Evolutionary conservation across 2,797 vertebrate species (phyloP).

Genomic region (Leontopithecus rosalia): DNA sequence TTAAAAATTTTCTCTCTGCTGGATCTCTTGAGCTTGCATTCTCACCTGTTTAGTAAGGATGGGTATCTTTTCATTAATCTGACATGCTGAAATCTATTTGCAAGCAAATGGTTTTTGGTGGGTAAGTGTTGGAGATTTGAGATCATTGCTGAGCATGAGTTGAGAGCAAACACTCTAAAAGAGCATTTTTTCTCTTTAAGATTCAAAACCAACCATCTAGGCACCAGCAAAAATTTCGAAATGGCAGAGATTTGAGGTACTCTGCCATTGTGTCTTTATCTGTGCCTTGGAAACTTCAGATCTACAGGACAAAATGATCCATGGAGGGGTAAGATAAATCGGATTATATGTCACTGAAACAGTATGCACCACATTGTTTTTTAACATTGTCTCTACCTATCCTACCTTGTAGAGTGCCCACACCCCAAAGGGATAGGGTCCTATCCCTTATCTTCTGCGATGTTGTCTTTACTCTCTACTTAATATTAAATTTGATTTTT

Average conservation of each 20-base stretch:
- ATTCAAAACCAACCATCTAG: background rate
- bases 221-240: background rate
- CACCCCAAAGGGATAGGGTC: background rate
- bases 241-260: background rate
- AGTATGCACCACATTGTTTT: background rate
- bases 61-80: background rate
- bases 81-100: background rate
- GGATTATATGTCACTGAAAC: background rate
- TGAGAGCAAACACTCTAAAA: background rate
- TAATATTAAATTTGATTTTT: background rate
- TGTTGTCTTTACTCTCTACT: background rate
- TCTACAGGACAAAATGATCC: background rate
- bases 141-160: background rate
- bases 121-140: background rate
- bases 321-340: background rate
- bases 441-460: background rate
- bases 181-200: background rate
- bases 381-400: background rate
- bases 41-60: background rate
- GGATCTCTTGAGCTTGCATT: background rate
- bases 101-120: background rate
- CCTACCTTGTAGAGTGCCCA: fast-evolving
- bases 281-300: background rate
- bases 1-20: background rate
- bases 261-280: background rate